These are phyloP conservation scores for Capitulum mitella DNA, from an alignment of 2,888 invertebrate genomes.

Conservation along the genomic window DNA sequence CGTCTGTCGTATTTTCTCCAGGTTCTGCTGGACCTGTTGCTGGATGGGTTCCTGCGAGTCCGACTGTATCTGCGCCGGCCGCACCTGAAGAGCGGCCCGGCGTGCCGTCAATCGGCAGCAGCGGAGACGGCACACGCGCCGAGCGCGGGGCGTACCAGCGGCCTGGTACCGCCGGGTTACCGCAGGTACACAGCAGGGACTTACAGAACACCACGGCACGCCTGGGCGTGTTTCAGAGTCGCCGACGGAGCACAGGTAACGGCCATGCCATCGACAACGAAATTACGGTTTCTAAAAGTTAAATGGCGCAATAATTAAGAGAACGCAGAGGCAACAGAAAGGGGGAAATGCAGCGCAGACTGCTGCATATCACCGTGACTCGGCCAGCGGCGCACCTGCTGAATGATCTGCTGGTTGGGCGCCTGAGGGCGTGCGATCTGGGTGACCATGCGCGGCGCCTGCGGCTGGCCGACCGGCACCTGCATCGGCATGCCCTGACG, in stretches of 20 bases:
- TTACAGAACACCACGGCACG: no score
- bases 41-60: constrained; percentile 20
- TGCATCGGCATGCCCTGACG: not conserved
- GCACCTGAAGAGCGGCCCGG: not conserved
- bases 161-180: no score
- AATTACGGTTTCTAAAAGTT: no score
- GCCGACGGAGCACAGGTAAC: no score
- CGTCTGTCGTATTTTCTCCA: constrained; percentile 19
- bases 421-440: not conserved
- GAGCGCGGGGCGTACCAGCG: no score
- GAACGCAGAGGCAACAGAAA: no score
- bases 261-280: no score
- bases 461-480: not conserved
- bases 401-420: not conserved
- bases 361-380: no score
- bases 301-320: no score
- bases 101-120: not conserved
- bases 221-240: no score
- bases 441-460: not conserved
- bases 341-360: no score
- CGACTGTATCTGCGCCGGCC: not conserved
- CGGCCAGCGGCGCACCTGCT: constrained; percentile 9
- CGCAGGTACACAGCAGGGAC: no score
- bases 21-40: constrained; percentile 25
- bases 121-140: not conserved